These are phyloP conservation scores for Argopecten irradians DNA, from an alignment of 1,140 invertebrate genomes.

Conservation along the genomic window DNA sequence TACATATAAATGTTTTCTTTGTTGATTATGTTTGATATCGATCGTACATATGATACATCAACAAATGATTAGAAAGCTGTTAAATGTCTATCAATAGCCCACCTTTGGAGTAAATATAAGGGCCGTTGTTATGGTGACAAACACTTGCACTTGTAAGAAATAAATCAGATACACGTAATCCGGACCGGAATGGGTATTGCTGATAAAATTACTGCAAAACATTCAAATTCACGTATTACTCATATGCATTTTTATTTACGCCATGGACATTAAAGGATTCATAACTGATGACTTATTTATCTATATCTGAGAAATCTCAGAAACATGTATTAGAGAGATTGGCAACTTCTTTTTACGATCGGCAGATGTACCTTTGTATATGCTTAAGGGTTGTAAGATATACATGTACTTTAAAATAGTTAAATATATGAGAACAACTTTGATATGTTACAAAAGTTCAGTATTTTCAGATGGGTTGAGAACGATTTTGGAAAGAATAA, in stretches of 20 bases:
- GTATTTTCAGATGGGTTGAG: too few species aligned
- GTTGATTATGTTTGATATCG: too few species aligned
- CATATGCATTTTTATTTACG: background rate
- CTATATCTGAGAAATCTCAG: background rate
- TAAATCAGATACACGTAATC: constrained; percentile 63
- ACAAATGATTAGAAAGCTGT: background rate
- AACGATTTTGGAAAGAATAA: too few species aligned
- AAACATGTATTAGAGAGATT: background rate
- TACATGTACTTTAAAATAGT: too few species aligned
- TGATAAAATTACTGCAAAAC: constrained; percentile 61
- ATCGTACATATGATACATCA: background rate
- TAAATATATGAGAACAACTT: too few species aligned
- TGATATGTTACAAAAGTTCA: too few species aligned
- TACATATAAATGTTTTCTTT: background rate
- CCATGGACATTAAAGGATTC: background rate
- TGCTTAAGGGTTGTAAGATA: too few species aligned
- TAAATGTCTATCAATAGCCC: background rate
- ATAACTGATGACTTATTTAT: background rate
- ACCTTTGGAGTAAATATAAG: constrained; percentile 71
- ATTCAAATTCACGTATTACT: background rate
- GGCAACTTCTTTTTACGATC: too few species aligned
- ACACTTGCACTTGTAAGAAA: constrained; percentile 65
- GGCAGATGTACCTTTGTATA: too few species aligned
- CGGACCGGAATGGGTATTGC: constrained; percentile 58
- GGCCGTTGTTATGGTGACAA: constrained; percentile 63